phyloP scores from a whole-genome alignment of 2,888 invertebrate species.

The Machimus rusticus region DNA sequence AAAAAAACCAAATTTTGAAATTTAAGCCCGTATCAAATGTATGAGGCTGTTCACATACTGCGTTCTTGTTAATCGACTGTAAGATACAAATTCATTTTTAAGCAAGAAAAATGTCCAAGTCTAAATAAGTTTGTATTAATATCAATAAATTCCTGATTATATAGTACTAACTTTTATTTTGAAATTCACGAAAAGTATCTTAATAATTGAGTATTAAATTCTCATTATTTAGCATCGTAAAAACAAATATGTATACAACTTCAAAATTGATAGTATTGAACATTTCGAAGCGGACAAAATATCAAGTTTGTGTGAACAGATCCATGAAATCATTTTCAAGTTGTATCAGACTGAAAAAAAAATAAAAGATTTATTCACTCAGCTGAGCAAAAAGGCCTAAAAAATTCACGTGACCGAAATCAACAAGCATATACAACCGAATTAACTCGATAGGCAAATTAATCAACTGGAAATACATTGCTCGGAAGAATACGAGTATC shows the following conservation, averaged over 20 bases:
- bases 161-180: no score
- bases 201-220: not conserved
- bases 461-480: not conserved
- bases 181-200: no score
- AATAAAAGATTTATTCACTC: not conserved
- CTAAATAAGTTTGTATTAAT: no score
- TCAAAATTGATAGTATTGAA: not conserved
- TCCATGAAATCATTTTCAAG: not conserved
- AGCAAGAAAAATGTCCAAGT: no score
- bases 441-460: not conserved
- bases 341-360: not conserved
- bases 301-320: not conserved
- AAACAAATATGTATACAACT: not conserved
- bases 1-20: no score
- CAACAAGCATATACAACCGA: not conserved
- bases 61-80: no score
- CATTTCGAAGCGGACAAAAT: not conserved
- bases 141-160: no score
- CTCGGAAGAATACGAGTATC: not conserved
- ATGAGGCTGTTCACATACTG: no score
- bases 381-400: not conserved
- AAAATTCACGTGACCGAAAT: not conserved
- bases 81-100: no score
- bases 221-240: not conserved
- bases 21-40: no score